These are phyloP conservation scores for Apodemia mormo DNA, from an alignment of 2,888 invertebrate genomes.

Conservation along the genomic window DNA sequence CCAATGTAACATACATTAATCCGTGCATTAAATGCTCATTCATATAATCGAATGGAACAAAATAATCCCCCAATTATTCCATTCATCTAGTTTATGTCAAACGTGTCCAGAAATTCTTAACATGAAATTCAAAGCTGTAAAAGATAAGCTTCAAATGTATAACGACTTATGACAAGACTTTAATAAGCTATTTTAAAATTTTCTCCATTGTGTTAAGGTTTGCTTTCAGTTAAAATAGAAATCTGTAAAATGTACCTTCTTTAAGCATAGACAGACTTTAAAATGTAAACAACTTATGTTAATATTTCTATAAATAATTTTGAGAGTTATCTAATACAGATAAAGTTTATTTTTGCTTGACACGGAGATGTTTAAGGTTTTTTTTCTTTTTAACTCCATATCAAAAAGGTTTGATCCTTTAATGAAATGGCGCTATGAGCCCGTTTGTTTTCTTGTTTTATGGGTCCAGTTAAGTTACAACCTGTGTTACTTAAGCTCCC, in stretches of 20 bases:
- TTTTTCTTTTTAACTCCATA: background rate
- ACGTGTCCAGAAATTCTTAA: conserved; percentile 9
- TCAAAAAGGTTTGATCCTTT: background rate
- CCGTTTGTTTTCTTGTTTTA: conserved; percentile 4
- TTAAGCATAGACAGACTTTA: too few relatives aligned
- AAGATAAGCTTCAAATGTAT: too few relatives aligned
- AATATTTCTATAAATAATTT: background rate
- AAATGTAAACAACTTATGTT: background rate
- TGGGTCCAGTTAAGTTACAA: conserved; percentile 1
- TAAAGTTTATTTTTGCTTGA: background rate
- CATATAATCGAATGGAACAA: too few relatives aligned
- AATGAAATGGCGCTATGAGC: conserved; percentile 2
- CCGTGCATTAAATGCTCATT: too few relatives aligned
- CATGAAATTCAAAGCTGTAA: conserved; percentile 1
- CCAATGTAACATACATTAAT: too few relatives aligned
- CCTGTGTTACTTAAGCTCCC: conserved; percentile 4
- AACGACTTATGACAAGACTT: too few relatives aligned
- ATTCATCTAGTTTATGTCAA: background rate
- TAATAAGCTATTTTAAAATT: background rate
- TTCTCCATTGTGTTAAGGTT: background rate
- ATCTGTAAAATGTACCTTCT: too few relatives aligned
- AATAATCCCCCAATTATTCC: too few relatives aligned
- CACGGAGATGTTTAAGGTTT: background rate
- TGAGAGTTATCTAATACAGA: background rate
- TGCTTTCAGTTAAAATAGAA: too few relatives aligned